Evolutionary conservation across 1,140 invertebrate genomes (phyloP), one percentile per base, ranked within the genome.

Genomic region (Trachelipus rathkii): DNA sequence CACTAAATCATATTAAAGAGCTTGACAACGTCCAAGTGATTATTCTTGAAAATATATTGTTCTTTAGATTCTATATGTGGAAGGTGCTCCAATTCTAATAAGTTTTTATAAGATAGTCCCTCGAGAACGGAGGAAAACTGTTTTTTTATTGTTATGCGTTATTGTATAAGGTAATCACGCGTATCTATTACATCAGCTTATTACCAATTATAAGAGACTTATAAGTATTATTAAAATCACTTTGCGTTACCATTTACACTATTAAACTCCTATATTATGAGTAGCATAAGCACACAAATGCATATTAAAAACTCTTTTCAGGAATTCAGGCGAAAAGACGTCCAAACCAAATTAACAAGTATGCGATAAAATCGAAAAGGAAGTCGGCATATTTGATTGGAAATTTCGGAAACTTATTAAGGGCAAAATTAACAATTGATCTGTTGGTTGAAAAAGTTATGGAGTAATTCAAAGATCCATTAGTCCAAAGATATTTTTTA

Each of bases 121-220:
- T 60, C 50, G 50, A 60, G 50, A 60, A 60, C 1, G 2, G 50
- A 60, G 8, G 50, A 15, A 19, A 60, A 60, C 50, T 19, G 50
- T 60, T 60, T 60, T 60, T 60, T 60, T 60, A 60, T 60, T 60
- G 50, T 60, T 60, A 60, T 60, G 50, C 50, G 19, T 60, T 60
- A 60, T 60, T 60, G 50, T 60, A 60, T 60, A 60, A 60, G 50
- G 50, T 60, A 60, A 60, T 60, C 50, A 60, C 33, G 50, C 50
- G 50, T 19, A 60, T 60, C 50, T 60, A 60, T 60, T 60, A 60
- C 50, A 60, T 60, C 50, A 60, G 50, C 50, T 60, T 60, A 60
- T 60, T 60, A 60, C 50, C 50, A 60, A 60, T 60, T 60, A 60
- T 60, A 60, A 60, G 50, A 60, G 50, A 60, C 50, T 60, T 60